Evolutionary conservation across 2,888 invertebrate species (phyloP).

Genomic region (Lathronympha strigana): DNA sequence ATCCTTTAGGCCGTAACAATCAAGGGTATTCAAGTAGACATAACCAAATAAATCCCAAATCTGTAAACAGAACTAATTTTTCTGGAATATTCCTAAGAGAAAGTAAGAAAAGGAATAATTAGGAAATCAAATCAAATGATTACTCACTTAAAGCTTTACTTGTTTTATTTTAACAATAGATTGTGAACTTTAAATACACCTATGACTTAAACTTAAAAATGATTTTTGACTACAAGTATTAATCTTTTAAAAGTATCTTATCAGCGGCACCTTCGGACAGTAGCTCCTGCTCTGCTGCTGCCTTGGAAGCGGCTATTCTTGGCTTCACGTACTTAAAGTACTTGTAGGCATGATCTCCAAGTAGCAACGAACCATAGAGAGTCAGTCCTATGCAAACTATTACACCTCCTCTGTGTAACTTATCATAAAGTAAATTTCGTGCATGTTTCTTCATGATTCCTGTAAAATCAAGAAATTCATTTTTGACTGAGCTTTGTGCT

Average conservation of each 20-base stretch:
- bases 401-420: constrained; percentile 77
- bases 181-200: constrained; percentile 28
- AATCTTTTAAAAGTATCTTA: constrained; percentile 58
- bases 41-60: no score
- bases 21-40: no score
- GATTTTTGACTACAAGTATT: constrained; percentile 29
- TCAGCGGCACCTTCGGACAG: constrained; percentile 79
- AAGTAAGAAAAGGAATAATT: background rate
- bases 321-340: constrained; percentile 77
- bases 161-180: constrained; percentile 17
- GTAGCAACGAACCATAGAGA: constrained; percentile 59
- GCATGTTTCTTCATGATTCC: constrained; percentile 75
- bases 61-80: no score
- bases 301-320: constrained; percentile 63
- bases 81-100: background rate
- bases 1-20: no score
- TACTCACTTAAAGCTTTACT: constrained; percentile 9
- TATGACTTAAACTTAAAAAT: constrained; percentile 42
- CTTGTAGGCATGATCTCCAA: constrained; percentile 70
- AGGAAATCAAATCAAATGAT: background rate
- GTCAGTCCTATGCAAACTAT: constrained; percentile 75
- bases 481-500: background rate
- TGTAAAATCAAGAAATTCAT: constrained; percentile 45
- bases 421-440: constrained; percentile 71
- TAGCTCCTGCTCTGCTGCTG: constrained; percentile 72